A percentile compares a stretch with the other conserved stretches of the same genome.
phyloP scores from a whole-genome alignment of 2,113 vertebrate species.

The Nerophis ophidion region DNA sequence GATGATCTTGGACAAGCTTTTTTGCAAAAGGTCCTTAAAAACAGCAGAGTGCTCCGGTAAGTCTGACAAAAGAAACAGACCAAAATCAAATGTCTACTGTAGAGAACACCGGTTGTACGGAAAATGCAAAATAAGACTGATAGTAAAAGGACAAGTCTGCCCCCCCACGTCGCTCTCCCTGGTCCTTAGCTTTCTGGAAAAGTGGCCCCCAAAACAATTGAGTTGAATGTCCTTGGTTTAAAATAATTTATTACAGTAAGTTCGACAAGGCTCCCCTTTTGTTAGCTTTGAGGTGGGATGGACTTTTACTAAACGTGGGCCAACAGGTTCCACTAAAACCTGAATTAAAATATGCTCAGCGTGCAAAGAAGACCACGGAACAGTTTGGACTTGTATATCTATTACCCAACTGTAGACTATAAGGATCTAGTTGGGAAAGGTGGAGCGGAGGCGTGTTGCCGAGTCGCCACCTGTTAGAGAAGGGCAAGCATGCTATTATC shows the following conservation, averaged over 20 bases:
- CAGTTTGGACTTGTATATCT: constrained; percentile 38
- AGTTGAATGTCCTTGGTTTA: no score
- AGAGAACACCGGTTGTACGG: no score
- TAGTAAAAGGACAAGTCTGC: no score
- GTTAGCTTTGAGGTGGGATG: constrained; percentile 60
- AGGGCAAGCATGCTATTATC: constrained; percentile 70
- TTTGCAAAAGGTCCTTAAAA: no score
- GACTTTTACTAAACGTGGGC: constrained; percentile 59
- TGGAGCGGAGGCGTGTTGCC: constrained; percentile 31
- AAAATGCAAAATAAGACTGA: no score
- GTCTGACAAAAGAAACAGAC: no score
- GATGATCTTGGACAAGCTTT: no score
- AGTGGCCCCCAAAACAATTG: no score
- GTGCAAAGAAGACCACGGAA: constrained; percentile 34
- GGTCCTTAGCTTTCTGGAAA: no score
- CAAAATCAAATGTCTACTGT: no score
- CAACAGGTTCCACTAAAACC: constrained; percentile 43
- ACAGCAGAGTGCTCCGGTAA: no score
- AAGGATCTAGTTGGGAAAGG: constrained; percentile 21
- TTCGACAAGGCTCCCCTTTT: constrained; percentile 33
- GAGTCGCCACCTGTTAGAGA: constrained; percentile 70
- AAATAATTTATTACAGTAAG: constrained; percentile 37
- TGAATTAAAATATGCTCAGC: constrained; percentile 39
- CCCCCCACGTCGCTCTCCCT: no score
- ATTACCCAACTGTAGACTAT: constrained; percentile 7